Percentiles rank a stretch among this genome's conserved stretches.
Evolutionary conservation across 2,888 invertebrate genomes (phyloP).

Genomic region (Andrena dorsata): DNA sequence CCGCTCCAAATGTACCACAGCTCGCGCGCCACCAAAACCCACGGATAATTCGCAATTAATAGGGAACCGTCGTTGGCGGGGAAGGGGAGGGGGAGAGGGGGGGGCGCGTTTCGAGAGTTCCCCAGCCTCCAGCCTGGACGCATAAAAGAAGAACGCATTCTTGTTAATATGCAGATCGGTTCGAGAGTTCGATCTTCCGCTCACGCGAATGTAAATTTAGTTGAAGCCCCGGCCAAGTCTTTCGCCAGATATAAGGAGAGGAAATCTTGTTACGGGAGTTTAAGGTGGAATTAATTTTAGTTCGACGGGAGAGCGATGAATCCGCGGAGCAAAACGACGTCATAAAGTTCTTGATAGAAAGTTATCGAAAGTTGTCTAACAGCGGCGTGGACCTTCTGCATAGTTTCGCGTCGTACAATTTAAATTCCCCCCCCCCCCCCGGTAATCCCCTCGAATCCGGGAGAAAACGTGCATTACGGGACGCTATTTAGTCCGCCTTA

Average conservation of each 20-base stretch:
- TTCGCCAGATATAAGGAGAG: constrained; percentile 19
- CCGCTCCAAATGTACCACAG: constrained; percentile 47
- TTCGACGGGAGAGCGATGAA: constrained; percentile 27
- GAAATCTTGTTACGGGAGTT: constrained; percentile 46
- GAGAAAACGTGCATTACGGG: constrained; percentile 1
- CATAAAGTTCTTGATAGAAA: constrained; percentile 33
- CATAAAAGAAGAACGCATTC: constrained; percentile 20
- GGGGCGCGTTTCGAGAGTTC: not conserved
- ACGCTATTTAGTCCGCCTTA: not conserved
- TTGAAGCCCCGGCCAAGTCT: constrained; percentile 6
- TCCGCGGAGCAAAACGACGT: constrained; percentile 23
- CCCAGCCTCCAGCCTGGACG: not conserved
- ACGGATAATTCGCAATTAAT: constrained; percentile 55
- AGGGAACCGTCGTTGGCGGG: not conserved
- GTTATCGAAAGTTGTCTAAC: constrained; percentile 34
- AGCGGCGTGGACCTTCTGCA: constrained; percentile 1
- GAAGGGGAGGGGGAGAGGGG: too few relatives aligned
- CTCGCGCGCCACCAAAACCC: not conserved
- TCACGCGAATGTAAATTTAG: constrained; percentile 39
- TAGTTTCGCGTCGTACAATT: constrained; percentile 8
- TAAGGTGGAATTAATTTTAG: constrained; percentile 54
- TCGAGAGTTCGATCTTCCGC: constrained; percentile 24
- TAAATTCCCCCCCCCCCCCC: not conserved
- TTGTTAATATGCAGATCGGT: constrained; percentile 55
- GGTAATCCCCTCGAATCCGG: not conserved